Evolutionary conservation across 2,888 invertebrate genomes (phyloP), one percentile per base, ranked within the genome.

Genomic region (Lissonota sp.): DNA sequence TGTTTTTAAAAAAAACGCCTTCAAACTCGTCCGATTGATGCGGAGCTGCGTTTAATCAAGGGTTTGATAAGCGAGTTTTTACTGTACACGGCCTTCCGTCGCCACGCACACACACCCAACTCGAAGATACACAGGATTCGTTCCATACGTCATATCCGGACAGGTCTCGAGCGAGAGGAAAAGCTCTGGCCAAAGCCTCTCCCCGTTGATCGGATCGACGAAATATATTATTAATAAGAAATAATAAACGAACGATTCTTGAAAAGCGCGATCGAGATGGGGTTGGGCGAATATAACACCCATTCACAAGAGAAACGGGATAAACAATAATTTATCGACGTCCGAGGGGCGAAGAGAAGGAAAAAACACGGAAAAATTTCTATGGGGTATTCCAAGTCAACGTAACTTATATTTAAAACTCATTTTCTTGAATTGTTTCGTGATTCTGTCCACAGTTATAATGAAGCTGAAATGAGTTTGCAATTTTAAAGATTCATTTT

Each of bases 211-310:
- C 81, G 79, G 72, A 76, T 71, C 58, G 67, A 46, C 66, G 42
- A 76, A 76, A 79, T 81, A 81, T 81, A 83, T 78, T 83, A 83
- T 83, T 82, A 83, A 83, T 79, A 82, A 79, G 73, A 83, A 83
- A 79, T 79, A 75, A 83, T 81, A 82, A 81, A 80, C 67, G 37
- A 63, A 49, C 62, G 74, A 51, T 58, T 53, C 51, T 69, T 53
- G 72, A 78, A 75, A 51, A 58, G 55, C 51, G 26, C 40, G 60
- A 10, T 39, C 26, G 26, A 3, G 16, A 60, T 51, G 6, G 10
- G 6, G 60, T 6, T 12, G 26, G 26, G 14, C 10, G 39, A 6
- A 44, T 8, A 12, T 5, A 10, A 55, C 44, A 49, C 49, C 14
- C 60, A 51, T 62, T 16, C 55, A 16, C n/a, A 16, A 4, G 14